Base-by-base conservation (phyloP, 2,113 vertebrate species). In the Podarcis muralis region DNA sequence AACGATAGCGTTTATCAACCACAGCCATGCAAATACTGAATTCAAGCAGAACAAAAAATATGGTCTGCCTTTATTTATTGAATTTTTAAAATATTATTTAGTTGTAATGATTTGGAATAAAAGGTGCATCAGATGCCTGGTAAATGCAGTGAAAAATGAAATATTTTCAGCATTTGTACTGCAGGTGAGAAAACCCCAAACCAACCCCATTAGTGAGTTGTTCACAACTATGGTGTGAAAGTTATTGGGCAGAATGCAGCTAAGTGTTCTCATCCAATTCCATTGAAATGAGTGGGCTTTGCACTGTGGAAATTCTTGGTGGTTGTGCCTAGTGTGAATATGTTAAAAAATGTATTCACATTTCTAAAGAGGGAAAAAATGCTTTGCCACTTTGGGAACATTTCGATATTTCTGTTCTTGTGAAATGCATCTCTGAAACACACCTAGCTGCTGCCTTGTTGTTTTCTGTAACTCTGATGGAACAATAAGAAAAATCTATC, bases 401-500 rank as follows among this genome's bases (percentile, higher is more conserved):
- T 13, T n/a, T 32, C 16, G 15, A 1, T 74, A 71, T 71, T 8
- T n/a, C 40, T 69, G 8, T 48, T 48, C 27, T 48, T 57, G 3
- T 43, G 48, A 30, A 72, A 35, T 16, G 35, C 57, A 84, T 84
- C 30, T 74, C 22, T 57, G 30, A 57, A 84, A 48, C n/a, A 57
- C 11, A 25, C 32, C 4, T 84, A 32, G 30, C 20, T 20, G n/a
- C 8, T 62, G 7, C 8, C 32, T 57, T 74, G 3, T 35, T 57
- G 30, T 84, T 75, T 84, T 32, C 4, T 84, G 53, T 57, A 48
- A 57, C 6, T 35, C 30, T 74, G 30, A 48, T 74, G 72, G 12
- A 53, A 72, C 16, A 72, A 22, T 57, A 35, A 72, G 27, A 85
- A 37, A 80, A 84, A 87, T 72, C 82, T 87, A 82, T 81, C 23